Evolutionary conservation across 1,140 invertebrate species (phyloP).

Genomic region (Sinonovacula constricta): DNA sequence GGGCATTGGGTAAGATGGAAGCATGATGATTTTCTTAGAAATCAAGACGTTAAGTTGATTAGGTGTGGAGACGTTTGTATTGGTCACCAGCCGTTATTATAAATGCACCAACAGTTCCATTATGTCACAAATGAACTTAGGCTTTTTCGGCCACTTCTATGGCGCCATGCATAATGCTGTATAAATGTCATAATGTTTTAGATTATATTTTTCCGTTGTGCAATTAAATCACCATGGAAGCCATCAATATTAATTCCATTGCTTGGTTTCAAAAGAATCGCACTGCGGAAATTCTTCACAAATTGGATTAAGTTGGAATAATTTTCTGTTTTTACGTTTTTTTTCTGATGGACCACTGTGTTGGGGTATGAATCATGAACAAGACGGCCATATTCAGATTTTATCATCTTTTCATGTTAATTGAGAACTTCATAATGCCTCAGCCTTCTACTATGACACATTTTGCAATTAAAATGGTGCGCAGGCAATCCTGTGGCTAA

Average conservation of each 20-base stretch:
- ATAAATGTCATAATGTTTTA: constrained; percentile 50
- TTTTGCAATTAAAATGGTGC: constrained; percentile 55
- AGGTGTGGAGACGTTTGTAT: too few species aligned
- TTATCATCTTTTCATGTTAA: constrained; percentile 57
- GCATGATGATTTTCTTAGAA: too few species aligned
- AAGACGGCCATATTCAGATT: constrained; percentile 52
- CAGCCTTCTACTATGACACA: constrained; percentile 22
- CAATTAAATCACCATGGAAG: constrained; percentile 33
- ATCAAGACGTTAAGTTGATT: too few species aligned
- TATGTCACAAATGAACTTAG: constrained; percentile 26
- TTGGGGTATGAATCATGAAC: constrained; percentile 47
- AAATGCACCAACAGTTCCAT: too few species aligned
- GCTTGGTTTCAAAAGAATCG: constrained; percentile 50
- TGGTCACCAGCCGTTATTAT: too few species aligned
- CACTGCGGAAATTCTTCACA: constrained; percentile 32
- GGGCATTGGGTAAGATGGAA: too few species aligned
- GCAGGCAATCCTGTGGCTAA: constrained; percentile 28
- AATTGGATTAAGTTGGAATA: constrained; percentile 54
- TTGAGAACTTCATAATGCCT: constrained; percentile 43
- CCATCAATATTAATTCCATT: constrained; percentile 55
- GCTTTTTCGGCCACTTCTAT: constrained; percentile 4
- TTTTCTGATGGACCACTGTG: constrained; percentile 46
- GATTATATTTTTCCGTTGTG: constrained; percentile 53
- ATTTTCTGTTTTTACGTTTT: constrained; percentile 53
- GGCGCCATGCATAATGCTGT: constrained; percentile 35